Base-by-base conservation (phyloP, 1,140 invertebrate genomes). In the Elysia chlorotica region DNA sequence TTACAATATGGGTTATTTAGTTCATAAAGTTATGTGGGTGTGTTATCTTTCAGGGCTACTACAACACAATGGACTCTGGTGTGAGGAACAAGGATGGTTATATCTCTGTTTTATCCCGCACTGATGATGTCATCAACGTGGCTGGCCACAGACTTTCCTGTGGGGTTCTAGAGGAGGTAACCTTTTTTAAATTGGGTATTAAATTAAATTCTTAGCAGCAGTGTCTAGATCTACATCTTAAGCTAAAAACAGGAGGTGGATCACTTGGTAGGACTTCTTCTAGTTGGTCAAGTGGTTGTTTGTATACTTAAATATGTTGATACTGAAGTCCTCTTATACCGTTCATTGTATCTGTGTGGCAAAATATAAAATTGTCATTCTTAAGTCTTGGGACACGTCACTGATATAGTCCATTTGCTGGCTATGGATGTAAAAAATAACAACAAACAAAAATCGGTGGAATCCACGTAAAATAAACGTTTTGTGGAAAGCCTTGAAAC, bases 71-170 rank as follows among this genome's bases (percentile, higher is more conserved):
- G 93, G 96, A 98, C 83, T 94, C 95, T 0, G 96, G 96, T 0
- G 95, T 93, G 81, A 90, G 91, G 38, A 95, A 96, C 81, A 90
- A 93, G 65, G 91, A 92, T 74, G 95, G 95, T 2, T 94, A 95
- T 71, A 89, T 98, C 0, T 94, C 93, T 81, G 94, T 98, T 0
- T 94, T 95, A 36, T 93, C 95, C 0, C 89, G 96, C 30, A 94
- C 94, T 69, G 96, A 98, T 88, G 96, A 98, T 86, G 92, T 98
- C n/a, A 97, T 98, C 69, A 98, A 98, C 82, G 95, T 98, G 0
- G 93, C 96, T 1, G 96, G 96, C 0, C 95, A 97, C 83, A 89
- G 96, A 56, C 87, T 98, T 17, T 96, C 94, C 0, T 96, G 95
- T 0, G 91, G 93, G 0, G 93, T 93, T 0, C 83, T 98, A 10